Evolutionary conservation across 2,113 vertebrate genomes (phyloP).

Genomic region (Thamnophis sirtalis): DNA sequence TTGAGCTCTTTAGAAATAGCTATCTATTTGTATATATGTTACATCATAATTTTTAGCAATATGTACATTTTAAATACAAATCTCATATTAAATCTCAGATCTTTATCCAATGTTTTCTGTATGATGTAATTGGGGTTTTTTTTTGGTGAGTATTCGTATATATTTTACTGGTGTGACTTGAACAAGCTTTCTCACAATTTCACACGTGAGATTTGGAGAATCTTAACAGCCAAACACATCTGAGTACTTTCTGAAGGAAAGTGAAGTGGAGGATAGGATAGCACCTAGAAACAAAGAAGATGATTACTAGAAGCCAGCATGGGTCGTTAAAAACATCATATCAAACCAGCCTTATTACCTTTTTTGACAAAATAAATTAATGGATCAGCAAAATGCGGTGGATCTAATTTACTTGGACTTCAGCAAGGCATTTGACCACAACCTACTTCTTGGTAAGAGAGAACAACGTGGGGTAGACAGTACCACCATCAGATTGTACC

Average conservation of each 20-base stretch:
- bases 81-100: background rate
- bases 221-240: background rate
- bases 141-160: background rate
- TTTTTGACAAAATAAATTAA: background rate
- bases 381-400: background rate
- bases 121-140: background rate
- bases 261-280: background rate
- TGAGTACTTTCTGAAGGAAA: too few species aligned
- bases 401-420: background rate
- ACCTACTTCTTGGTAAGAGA: background rate
- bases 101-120: background rate
- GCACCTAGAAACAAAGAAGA: background rate
- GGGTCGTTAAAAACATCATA: background rate
- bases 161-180: background rate
- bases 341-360: background rate
- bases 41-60: background rate
- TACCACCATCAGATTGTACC: background rate
- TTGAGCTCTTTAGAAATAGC: background rate
- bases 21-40: background rate
- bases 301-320: background rate
- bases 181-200: background rate
- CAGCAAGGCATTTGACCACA: background rate
- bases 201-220: background rate
- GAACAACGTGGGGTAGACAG: background rate
- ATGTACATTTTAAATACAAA: background rate